Conservation (phyloP, 2,113 vertebrate genomes). For the Xiphophorus maculatus region DNA sequence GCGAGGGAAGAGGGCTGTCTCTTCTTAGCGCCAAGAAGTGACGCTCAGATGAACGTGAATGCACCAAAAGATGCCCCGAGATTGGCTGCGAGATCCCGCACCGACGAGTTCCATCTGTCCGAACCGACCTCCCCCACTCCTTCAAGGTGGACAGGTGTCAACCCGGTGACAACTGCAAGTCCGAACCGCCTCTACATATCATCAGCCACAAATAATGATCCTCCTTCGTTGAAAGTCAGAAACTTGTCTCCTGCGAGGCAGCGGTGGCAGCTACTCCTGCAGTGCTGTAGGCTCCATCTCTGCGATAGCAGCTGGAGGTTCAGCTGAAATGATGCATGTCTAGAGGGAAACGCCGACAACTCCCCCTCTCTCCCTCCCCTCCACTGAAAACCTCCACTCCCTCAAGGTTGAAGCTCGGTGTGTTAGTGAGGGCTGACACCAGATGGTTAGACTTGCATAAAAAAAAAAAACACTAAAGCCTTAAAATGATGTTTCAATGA, state of each 20-base stretch:
- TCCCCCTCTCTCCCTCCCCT: constrained; percentile 33
- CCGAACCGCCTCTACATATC: constrained; percentile 14
- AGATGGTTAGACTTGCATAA: not conserved
- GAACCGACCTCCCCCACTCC: constrained; percentile 13
- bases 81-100: constrained; percentile 62
- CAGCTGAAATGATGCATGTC: constrained; percentile 60
- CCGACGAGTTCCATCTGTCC: constrained; percentile 22
- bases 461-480: not conserved
- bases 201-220: constrained; percentile 7
- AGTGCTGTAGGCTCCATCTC: constrained; percentile 70
- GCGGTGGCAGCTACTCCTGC: constrained; percentile 59
- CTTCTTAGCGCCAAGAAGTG: constrained; percentile 64
- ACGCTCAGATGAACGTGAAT: constrained; percentile 74
- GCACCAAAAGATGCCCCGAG: constrained; percentile 66
- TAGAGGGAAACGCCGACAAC: constrained; percentile 56
- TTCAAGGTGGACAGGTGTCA: constrained; percentile 42
- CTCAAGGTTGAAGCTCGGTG: not conserved
- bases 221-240: constrained; percentile 10
- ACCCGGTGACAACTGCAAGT: constrained; percentile 27
- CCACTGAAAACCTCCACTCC: not conserved
- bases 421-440: not conserved
- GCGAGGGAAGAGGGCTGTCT: constrained; percentile 50
- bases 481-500: not conserved
- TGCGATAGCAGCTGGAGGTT: constrained; percentile 59
- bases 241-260: constrained; percentile 4